Percentiles rank a stretch among this genome's conserved stretches.
phyloP scores from a whole-genome alignment of 2,113 vertebrate genomes.

The Stigmatopora argus region DNA sequence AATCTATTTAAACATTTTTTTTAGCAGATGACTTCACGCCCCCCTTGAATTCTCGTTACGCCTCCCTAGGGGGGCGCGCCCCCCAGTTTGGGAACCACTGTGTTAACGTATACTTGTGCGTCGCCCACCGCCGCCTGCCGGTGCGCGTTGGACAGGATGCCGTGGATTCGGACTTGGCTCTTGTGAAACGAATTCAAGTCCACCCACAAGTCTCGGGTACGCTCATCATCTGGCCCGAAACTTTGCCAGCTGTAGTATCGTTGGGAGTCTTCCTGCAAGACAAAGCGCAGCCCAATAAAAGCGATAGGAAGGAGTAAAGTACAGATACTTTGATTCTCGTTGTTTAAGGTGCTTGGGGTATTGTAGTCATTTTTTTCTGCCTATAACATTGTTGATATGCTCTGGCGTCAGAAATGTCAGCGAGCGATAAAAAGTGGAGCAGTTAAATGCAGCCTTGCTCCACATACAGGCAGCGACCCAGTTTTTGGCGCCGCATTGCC shows the following conservation, averaged over 20 bases:
- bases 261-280: constrained; percentile 80
- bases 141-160: constrained; percentile 88
- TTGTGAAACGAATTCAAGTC: constrained; percentile 72
- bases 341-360: background rate
- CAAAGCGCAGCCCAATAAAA: background rate
- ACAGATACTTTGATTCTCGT: background rate
- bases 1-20: too few species aligned
- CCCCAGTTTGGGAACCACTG: too few species aligned
- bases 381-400: constrained; percentile 53
- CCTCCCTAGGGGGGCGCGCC: too few species aligned
- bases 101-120: background rate
- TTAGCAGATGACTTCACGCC: too few species aligned
- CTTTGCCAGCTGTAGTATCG: constrained; percentile 82
- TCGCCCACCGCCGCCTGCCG: constrained; percentile 85
- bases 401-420: constrained; percentile 48
- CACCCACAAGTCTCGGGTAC: constrained; percentile 77
- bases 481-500: constrained; percentile 35
- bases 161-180: constrained; percentile 80
- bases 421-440: constrained; percentile 66
- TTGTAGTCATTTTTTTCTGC: constrained; percentile 24
- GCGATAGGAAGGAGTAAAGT: background rate
- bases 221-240: constrained; percentile 74
- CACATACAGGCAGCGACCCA: constrained; percentile 65
- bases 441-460: constrained; percentile 71
- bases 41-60: too few species aligned